These are phyloP conservation scores for Atlantisia rogersi DNA, from an alignment of 2,113 vertebrate genomes.

Conservation along the genomic window DNA sequence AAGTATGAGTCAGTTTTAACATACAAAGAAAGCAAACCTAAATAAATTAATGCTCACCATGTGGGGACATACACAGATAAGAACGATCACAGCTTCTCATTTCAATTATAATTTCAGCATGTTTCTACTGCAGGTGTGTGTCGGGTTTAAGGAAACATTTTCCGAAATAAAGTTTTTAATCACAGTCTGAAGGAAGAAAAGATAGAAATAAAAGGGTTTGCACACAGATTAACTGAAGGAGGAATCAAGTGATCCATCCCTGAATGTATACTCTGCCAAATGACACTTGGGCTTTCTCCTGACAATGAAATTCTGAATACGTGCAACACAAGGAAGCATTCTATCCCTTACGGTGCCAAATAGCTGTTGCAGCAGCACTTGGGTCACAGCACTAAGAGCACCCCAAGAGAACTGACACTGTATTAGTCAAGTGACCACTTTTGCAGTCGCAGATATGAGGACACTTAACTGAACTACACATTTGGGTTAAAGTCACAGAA, in stretches of 20 bases:
- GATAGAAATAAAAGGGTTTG: neutral
- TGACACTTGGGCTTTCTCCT: neutral
- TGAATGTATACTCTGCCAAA: neutral
- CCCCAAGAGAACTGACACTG: neutral
- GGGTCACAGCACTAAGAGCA: neutral
- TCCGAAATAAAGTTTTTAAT: too few relatives aligned
- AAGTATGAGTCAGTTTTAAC: slow-evolving; percentile 28
- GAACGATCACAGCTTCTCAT: slow-evolving; percentile 27
- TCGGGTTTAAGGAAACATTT: slow-evolving; percentile 11
- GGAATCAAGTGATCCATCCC: neutral
- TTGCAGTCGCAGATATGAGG: neutral
- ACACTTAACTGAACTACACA: neutral
- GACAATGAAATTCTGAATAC: neutral
- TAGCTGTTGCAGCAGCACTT: neutral
- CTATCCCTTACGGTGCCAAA: neutral
- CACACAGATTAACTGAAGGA: neutral
- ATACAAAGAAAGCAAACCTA: neutral
- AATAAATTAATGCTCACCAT: slow-evolving; percentile 39
- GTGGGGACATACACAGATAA: slow-evolving; percentile 30
- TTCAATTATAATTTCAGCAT: slow-evolving; percentile 31
- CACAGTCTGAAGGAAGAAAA: neutral
- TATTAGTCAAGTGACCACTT: neutral
- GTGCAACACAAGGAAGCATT: neutral
- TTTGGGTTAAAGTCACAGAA: neutral
- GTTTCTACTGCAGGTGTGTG: slow-evolving; percentile 7